Percentiles rank a stretch among this genome's conserved stretches.
These are phyloP conservation scores for Mustelus asterias DNA, from an alignment of 2,113 vertebrate genomes.

Conservation along the genomic window DNA sequence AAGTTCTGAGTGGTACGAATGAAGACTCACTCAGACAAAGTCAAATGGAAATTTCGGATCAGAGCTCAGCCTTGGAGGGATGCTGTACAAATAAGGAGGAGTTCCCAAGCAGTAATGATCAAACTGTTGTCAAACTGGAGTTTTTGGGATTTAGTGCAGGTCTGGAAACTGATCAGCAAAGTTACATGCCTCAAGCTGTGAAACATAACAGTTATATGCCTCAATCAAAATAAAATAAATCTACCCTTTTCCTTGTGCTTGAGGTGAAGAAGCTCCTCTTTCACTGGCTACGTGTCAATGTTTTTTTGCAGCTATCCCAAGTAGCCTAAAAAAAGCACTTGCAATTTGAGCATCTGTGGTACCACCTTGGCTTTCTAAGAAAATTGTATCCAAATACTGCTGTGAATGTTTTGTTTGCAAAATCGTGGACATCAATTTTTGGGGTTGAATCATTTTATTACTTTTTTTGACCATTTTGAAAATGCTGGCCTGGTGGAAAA, in stretches of 20 bases:
- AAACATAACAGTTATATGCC: constrained; percentile 76
- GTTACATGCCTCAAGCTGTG: constrained; percentile 77
- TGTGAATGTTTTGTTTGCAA: constrained; percentile 26
- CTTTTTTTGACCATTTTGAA: not conserved
- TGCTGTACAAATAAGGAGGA: constrained; percentile 57
- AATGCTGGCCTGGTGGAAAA: not conserved
- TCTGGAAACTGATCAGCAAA: constrained; percentile 53
- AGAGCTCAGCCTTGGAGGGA: constrained; percentile 47
- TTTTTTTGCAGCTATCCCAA: not conserved
- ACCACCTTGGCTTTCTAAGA: not conserved
- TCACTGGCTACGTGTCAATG: not conserved
- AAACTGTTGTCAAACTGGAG: constrained; percentile 47
- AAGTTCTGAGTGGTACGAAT: constrained; percentile 40
- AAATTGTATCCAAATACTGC: not conserved
- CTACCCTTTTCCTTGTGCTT: not conserved
- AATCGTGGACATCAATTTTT: not conserved
- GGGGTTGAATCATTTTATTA: not conserved
- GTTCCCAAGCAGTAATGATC: constrained; percentile 45
- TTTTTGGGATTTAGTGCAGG: constrained; percentile 41
- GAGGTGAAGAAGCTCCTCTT: not conserved
- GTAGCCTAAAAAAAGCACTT: not conserved
- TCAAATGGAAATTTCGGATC: constrained; percentile 55
- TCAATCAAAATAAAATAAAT: constrained; percentile 54
- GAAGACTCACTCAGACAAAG: constrained; percentile 51
- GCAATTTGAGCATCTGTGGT: not conserved